Percentiles rank a stretch among this genome's conserved stretches.
These are phyloP conservation scores for Lepidurus packardi DNA, from an alignment of 1,140 invertebrate species.

Conservation along the genomic window DNA sequence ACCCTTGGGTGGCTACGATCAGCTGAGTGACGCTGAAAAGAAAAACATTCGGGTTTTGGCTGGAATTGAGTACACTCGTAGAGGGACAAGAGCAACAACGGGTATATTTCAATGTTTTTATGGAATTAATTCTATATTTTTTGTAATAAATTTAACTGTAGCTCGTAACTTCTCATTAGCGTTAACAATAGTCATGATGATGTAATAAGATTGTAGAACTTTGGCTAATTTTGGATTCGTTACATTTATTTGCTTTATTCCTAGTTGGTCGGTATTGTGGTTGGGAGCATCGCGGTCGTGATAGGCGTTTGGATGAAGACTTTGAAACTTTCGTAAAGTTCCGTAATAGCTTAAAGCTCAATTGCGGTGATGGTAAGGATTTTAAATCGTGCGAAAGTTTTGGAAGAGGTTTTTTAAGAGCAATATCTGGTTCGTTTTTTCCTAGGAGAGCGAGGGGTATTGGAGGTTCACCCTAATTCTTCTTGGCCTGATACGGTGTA, in stretches of 20 bases:
- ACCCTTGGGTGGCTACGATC: slow-evolving; percentile 71
- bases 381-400: neutral
- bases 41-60: slow-evolving; percentile 70
- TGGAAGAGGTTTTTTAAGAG: slow-evolving; percentile 34
- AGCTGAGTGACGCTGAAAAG: slow-evolving; percentile 63
- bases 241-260: slow-evolving; percentile 35
- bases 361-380: slow-evolving; percentile 57
- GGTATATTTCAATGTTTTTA: slow-evolving; percentile 44
- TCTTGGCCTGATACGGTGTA: slow-evolving; percentile 88
- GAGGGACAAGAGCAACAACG: slow-evolving; percentile 69
- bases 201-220: no score
- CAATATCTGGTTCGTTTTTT: slow-evolving; percentile 30
- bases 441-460: slow-evolving; percentile 58
- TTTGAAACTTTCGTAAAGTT: slow-evolving; percentile 74
- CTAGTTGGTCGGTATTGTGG: slow-evolving; percentile 70
- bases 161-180: no score
- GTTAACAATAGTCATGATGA: no score
- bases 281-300: slow-evolving; percentile 58
- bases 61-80: slow-evolving; percentile 73
- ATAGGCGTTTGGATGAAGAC: slow-evolving; percentile 70
- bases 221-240: no score
- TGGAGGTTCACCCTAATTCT: slow-evolving; percentile 79
- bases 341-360: slow-evolving; percentile 62
- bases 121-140: neutral
- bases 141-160: neutral